Percentiles rank a stretch among this genome's conserved stretches.
These are phyloP conservation scores for Psittacula derbiana DNA, from an alignment of 2,797 vertebrate species.

Conservation along the genomic window DNA sequence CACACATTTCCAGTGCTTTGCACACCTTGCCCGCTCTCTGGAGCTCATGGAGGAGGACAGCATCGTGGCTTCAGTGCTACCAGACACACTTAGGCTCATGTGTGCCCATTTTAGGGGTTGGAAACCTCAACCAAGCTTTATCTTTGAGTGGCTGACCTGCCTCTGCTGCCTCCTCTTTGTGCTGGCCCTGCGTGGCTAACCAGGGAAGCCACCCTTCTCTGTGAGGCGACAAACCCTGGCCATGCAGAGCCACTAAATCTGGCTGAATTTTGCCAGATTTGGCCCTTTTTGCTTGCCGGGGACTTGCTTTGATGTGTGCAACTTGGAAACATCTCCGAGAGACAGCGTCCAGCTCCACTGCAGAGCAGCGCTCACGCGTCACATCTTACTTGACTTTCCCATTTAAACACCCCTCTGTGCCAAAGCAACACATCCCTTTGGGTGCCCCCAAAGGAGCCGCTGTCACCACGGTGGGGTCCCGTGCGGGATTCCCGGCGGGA, in stretches of 20 bases:
- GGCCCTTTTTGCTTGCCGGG: not conserved
- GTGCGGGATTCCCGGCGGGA: not conserved
- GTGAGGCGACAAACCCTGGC: not conserved
- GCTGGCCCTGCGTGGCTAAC: not conserved
- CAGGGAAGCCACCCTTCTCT: not conserved
- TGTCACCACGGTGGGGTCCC: not conserved
- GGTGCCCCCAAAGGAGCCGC: not conserved
- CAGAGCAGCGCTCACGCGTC: not conserved
- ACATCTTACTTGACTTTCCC: not conserved
- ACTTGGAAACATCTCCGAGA: not conserved
- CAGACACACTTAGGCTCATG: fast-evolving
- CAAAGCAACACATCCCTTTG: not conserved
- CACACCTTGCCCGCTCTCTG: not conserved
- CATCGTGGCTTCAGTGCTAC: not conserved
- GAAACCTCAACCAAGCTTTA: not conserved
- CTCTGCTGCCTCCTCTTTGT: not conserved
- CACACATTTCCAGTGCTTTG: not conserved
- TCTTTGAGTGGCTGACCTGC: not conserved
- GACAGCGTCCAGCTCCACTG: not conserved
- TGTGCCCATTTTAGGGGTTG: not conserved
- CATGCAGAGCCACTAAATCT: not conserved
- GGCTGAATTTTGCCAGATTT: not conserved
- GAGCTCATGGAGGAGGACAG: not conserved
- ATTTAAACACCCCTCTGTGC: not conserved
- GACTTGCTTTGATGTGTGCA: fast-evolving